Conservation (phyloP, 2,797 vertebrate genomes). For the Nasua narica region DNA sequence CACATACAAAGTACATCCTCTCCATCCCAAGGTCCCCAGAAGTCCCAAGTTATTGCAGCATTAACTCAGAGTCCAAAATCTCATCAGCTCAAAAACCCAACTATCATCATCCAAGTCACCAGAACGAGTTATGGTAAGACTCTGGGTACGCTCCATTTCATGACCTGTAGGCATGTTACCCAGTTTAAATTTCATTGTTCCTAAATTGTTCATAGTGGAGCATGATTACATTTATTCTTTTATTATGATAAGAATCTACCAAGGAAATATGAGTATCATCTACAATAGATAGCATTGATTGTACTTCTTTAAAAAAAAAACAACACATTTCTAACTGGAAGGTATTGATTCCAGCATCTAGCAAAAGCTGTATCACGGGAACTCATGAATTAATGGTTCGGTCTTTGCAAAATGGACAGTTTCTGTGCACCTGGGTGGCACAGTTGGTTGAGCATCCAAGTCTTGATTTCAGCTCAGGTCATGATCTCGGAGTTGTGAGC, state of each 20-base stretch:
- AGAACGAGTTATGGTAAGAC: neutral
- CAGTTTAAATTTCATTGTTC: neutral
- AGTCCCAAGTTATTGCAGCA: neutral
- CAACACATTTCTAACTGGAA: neutral
- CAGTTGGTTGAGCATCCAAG: neutral
- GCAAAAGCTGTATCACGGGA: neutral
- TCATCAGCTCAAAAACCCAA: neutral
- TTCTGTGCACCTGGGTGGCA: neutral
- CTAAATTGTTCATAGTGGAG: neutral
- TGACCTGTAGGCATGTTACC: neutral
- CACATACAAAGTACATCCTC: neutral
- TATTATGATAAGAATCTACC: neutral
- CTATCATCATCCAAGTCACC: neutral
- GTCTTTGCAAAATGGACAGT: neutral
- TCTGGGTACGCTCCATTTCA: neutral
- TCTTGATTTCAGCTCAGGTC: neutral
- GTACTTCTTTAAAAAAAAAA: neutral
- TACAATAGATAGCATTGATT: neutral
- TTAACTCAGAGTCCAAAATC: neutral
- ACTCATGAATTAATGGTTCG: neutral
- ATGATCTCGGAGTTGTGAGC: neutral
- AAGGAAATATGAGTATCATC: neutral
- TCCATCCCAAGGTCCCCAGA: neutral
- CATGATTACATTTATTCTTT: neutral
- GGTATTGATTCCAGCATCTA: neutral